Evolutionary conservation across 1,140 invertebrate genomes (phyloP), one percentile per base, ranked within the genome.

Genomic region (Meloidogyne floridensis): DNA sequence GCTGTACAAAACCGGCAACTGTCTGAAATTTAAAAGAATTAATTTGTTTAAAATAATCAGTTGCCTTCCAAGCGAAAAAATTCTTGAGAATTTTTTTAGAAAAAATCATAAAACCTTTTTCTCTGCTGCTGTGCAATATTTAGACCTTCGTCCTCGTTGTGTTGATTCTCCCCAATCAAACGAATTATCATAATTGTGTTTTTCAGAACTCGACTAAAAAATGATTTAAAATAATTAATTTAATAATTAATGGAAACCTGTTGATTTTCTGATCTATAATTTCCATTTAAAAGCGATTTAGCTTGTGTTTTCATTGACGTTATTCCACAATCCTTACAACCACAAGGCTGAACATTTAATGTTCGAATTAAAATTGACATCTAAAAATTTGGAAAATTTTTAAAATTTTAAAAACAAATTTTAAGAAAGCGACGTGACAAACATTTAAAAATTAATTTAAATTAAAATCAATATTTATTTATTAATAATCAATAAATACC

Each of bases 1-100:
- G 54, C 76, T 85, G 81, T 7, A 85, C 85, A 81, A 85, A 86
- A 20, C 75, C 78, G n/a, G 84, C 86, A 9, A 86, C 84, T n/a
- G 73, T 13, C 75, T 76, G 5, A 8, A 75, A 75, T 13, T 15
- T 70, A 2, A 20, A 47, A 11, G 10, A 5, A 3, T 42, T 6
- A 53, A 76, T 76, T 32, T 32, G 1, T 32, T 32, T 32, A 32
- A 32, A 32, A 32, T 32, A 32, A 32, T 32, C 32, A 32, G 2
- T 32, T 32, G 2, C 32, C 2, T 32, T 43, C 42, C 11, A 53
- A 75, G 2, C 20, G 15, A 54, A 11, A 76, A 53, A 76, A 32
- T 32, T 32, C n/a, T 43, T 76, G 13, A 20, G n/a, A 42, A 53
- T 51, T 2, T 10, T 3, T 76, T 56, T n/a, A 9, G 1, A 47